These are phyloP conservation scores for Agrenia bidenticulata DNA, from an alignment of 2,888 invertebrate genomes.

Conservation along the genomic window DNA sequence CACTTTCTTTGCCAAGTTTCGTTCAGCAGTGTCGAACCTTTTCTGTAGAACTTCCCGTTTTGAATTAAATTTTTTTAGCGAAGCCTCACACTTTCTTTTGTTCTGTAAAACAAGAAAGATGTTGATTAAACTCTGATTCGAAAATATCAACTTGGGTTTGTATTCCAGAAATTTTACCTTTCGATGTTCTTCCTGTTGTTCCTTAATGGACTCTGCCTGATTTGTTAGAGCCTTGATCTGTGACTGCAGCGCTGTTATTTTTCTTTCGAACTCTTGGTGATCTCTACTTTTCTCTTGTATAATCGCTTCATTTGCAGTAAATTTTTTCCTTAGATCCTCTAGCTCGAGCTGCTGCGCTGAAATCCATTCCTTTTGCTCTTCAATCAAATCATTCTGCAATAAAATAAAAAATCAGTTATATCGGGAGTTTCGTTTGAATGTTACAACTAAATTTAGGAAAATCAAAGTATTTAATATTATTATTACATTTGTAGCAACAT, in stretches of 20 bases:
- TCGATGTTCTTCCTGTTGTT: slow-evolving; percentile 3
- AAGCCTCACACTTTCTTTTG: not conserved
- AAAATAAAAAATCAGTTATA: not conserved
- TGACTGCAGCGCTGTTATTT: not conserved
- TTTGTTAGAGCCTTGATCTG: not conserved
- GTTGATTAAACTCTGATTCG: too few species aligned
- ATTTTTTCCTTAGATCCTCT: not conserved
- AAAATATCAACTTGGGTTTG: too few species aligned
- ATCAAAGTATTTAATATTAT: not conserved
- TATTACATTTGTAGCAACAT: slow-evolving; percentile 10
- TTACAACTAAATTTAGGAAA: not conserved
- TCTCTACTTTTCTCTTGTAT: not conserved
- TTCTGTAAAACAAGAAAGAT: not conserved
- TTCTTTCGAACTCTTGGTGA: not conserved
- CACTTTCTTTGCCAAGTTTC: not conserved
- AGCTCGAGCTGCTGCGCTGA: not conserved
- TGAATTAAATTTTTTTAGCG: not conserved
- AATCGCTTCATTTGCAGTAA: not conserved
- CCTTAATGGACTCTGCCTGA: not conserved
- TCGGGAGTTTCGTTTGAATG: not conserved
- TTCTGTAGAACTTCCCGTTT: not conserved
- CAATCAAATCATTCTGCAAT: slow-evolving; percentile 17
- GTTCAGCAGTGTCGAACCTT: not conserved
- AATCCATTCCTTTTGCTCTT: slow-evolving; percentile 6
- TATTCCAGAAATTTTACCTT: too few species aligned